Base-by-base conservation (phyloP, 2,888 invertebrate genomes). In the Corbicula japonica region DNA sequence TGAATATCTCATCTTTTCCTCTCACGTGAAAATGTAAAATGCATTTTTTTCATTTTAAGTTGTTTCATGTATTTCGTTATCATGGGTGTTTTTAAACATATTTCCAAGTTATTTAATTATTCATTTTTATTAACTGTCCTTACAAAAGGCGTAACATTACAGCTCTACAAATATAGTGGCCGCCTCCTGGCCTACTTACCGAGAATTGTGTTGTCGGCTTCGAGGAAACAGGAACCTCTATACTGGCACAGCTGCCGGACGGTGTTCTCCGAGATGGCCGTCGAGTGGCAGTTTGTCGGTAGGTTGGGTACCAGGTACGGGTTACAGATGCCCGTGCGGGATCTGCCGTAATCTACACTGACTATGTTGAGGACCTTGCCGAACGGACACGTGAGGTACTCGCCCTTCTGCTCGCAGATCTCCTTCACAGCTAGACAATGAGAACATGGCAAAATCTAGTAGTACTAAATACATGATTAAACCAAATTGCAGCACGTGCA, bases 391-490 rank as follows among this genome's bases (percentile, higher is more conserved):
- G 52, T 68, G 23, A 83, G 50, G 38, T 68, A 56, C 21, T 80
- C 72, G n/a, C 80, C 77, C 35, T 77, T 80, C 48, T 86, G 61
- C 65, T 81, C 62, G 74, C 84, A 66, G 61, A 88, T 75, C 75
- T 83, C 35, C 58, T 74, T 32, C 66, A 62, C 2, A 80, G 85
- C 38, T 72, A n/a, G n/a, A n/a, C n/a, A n/a, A n/a, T n/a, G n/a
- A n/a, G n/a, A n/a, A n/a, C n/a, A n/a, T n/a, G n/a, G n/a, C n/a
- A n/a, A n/a, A n/a, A n/a, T n/a, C n/a, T n/a, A n/a, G n/a, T n/a
- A n/a, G n/a, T n/a, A n/a, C n/a, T n/a, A n/a, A n/a, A n/a, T n/a
- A n/a, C n/a, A n/a, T n/a, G n/a, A n/a, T n/a, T n/a, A n/a, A n/a
- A n/a, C n/a, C n/a, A n/a, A n/a, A n/a, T n/a, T n/a, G n/a, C n/a